Percentiles rank a stretch among this genome's conserved stretches.
These are phyloP conservation scores for Anneissia japonica DNA, from an alignment of 35 echinoderm and acorn worm species.

Conservation along the genomic window DNA sequence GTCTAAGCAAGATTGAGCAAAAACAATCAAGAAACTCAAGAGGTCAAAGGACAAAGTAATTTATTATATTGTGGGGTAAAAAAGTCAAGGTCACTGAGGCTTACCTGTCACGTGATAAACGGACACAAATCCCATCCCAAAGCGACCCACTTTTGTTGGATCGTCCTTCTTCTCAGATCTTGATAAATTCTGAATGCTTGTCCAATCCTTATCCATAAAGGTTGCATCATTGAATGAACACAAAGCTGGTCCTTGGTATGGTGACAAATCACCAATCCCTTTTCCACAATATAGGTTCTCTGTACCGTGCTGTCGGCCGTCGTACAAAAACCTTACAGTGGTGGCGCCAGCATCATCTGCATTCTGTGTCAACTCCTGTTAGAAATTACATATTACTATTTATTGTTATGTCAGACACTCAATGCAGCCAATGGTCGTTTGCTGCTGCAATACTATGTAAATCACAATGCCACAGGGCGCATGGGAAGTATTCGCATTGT, in stretches of 20 bases:
- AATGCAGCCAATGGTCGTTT: too few relatives aligned
- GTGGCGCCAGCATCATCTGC: constrained; percentile 73
- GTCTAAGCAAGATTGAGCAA: too few relatives aligned
- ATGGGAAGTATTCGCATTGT: too few relatives aligned
- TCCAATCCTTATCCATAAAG: constrained; percentile 67
- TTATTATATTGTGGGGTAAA: too few relatives aligned
- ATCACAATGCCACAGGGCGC: too few relatives aligned
- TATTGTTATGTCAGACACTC: too few relatives aligned
- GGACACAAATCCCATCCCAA: constrained; percentile 58
- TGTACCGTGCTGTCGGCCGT: constrained; percentile 31
- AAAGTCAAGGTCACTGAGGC: too few relatives aligned
- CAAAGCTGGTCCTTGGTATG: constrained; percentile 53
- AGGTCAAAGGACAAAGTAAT: too few relatives aligned
- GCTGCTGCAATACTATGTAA: too few relatives aligned
- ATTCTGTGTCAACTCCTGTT: constrained; percentile 54
- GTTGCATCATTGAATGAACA: constrained; percentile 66
- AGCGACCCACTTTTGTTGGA: constrained; percentile 77
- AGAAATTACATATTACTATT: too few relatives aligned
- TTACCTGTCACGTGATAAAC: constrained; percentile 20
- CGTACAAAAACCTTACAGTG: constrained; percentile 70
- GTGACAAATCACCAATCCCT: too few relatives aligned
- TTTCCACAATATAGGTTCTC: constrained; percentile 7
- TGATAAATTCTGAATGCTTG: constrained; percentile 57
- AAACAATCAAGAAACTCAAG: too few relatives aligned
- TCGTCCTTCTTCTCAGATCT: constrained; percentile 66